A percentile compares a stretch with the other conserved stretches of the same genome.
Conservation (phyloP, 1,140 invertebrate genomes). For the Meloidogyne exigua region DNA sequence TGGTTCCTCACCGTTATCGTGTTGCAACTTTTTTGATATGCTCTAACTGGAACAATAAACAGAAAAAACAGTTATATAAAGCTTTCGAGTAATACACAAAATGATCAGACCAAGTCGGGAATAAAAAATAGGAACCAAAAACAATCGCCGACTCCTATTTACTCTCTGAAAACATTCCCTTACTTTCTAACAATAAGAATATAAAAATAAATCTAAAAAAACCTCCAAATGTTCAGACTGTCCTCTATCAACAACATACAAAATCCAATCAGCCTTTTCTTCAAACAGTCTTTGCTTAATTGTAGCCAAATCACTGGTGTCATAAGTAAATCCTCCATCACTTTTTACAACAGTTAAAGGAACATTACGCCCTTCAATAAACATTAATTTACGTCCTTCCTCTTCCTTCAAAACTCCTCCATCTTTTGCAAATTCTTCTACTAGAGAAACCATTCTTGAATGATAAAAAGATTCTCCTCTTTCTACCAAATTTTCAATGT, state of each 20-base stretch:
- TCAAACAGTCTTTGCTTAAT: constrained; percentile 83
- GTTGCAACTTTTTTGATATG: too few relatives aligned
- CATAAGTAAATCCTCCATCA: constrained; percentile 97
- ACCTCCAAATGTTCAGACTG: constrained; percentile 70
- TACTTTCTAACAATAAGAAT: not conserved
- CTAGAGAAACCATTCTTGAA: constrained; percentile 79
- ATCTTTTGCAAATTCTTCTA: constrained; percentile 75
- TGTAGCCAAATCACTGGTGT: constrained; percentile 93
- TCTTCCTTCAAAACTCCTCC: constrained; percentile 73
- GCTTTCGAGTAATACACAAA: too few relatives aligned
- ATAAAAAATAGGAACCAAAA: too few relatives aligned
- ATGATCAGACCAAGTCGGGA: too few relatives aligned
- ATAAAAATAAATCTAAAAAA: constrained; percentile 8
- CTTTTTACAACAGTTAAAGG: constrained; percentile 94
- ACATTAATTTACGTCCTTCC: constrained; percentile 87
- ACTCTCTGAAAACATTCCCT: too few relatives aligned
- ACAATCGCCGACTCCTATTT: too few relatives aligned
- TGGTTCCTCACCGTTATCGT: too few relatives aligned
- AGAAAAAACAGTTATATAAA: too few relatives aligned
- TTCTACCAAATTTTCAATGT: constrained; percentile 72
- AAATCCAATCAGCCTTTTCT: constrained; percentile 83
- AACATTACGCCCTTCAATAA: constrained; percentile 68
- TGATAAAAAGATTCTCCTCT: constrained; percentile 98
- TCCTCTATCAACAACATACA: constrained; percentile 92
- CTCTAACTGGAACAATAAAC: too few relatives aligned